phyloP scores from a whole-genome alignment of 2,797 vertebrate species.

The Falco naumanni region DNA sequence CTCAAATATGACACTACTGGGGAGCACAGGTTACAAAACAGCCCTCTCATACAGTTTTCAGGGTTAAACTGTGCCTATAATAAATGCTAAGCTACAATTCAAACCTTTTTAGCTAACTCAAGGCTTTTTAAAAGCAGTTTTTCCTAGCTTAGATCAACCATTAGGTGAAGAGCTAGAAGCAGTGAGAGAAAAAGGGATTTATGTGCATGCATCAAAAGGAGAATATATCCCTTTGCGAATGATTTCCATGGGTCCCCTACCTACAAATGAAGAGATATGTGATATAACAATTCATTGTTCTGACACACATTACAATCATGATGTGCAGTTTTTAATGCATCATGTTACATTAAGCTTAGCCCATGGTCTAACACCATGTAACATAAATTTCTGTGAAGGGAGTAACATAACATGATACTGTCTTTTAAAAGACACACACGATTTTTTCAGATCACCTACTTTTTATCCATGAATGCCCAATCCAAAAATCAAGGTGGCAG shows the following conservation, averaged over 20 bases:
- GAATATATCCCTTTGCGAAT: constrained; percentile 65
- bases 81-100: constrained; percentile 12
- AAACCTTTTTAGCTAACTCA: constrained; percentile 14
- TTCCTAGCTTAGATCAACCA: constrained; percentile 12
- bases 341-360: constrained; percentile 77
- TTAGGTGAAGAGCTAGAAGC: constrained; percentile 33
- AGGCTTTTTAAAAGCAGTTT: constrained; percentile 30
- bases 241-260: constrained; percentile 59
- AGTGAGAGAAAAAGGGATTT: constrained; percentile 55
- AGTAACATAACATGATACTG: constrained; percentile 75
- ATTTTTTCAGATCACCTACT: constrained; percentile 78
- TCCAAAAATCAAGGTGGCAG: constrained; percentile 79
- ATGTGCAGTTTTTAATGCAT: constrained; percentile 78
- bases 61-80: neutral
- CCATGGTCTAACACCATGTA: constrained; percentile 69
- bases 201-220: constrained; percentile 50
- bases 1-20: neutral
- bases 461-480: constrained; percentile 80
- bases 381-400: constrained; percentile 78
- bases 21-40: neutral
- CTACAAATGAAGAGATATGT: constrained; percentile 74
- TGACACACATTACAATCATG: constrained; percentile 72
- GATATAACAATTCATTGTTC: constrained; percentile 78
- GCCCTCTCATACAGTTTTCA: neutral
- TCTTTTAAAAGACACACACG: constrained; percentile 77